Evolutionary conservation across 2,113 vertebrate genomes (phyloP), one percentile per base, ranked within the genome.

Genomic region (Pachypanchax playfairii): DNA sequence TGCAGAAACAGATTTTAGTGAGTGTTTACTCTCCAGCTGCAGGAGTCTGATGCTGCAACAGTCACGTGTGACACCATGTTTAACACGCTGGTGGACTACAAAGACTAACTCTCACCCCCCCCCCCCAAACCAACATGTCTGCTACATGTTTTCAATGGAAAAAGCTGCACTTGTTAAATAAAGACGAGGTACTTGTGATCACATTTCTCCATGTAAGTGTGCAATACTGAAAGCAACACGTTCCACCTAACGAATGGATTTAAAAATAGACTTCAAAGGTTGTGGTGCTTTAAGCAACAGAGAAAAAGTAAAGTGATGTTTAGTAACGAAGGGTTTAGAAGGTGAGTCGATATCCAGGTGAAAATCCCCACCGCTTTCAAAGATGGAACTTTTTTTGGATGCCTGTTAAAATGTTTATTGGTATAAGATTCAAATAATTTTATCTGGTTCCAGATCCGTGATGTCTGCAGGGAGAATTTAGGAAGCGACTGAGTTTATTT

Each of bases 11-110:
- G 39, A n/a, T 11, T 29, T 5, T 17, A 20, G 17, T 2, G 14
- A 17, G 17, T 2, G 10, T 29, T 42, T 71, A 36, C 49, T 41
- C 62, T 78, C 43, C 6, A 47, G 13, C 10, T 29, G 20, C 6
- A 31, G 17, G 1, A 2, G 18, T 22, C 6, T 24, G 46, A 3
- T 12, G 0, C 1, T 22, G 12, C 2, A 3, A 41, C 3, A 10
- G 13, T 49, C 15, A 24, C 68, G 29, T 60, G 12, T 31, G 31
- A 28, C n/a, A 6, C 53, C 79, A 73, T 22, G 70, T 82, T 75
- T 84, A 79, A 86, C 77, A 76, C 79, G 13, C 65, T 59, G 68
- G 62, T 48, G 73, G 75, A 81, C 78, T 76, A 82, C 76, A 82
- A 55, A 69, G 5, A 46, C 35, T 33, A 25, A 50, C 58, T 72